phyloP scores from a whole-genome alignment of 1,140 invertebrate species.

The Drosophila lacertosa region DNA sequence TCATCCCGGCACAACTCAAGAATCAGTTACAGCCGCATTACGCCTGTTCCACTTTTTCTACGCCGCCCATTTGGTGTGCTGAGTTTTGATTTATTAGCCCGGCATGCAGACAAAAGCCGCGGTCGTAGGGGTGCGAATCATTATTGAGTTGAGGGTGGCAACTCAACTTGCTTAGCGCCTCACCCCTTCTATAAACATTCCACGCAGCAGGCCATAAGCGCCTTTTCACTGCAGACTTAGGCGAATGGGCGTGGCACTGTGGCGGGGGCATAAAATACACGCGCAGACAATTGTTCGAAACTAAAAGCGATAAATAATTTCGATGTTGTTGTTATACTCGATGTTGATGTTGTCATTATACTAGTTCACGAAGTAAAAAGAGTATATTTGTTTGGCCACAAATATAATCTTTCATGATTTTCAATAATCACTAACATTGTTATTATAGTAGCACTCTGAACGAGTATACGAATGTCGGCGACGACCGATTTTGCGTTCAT shows the following conservation, averaged over 20 bases:
- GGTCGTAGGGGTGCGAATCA: slow-evolving; percentile 37
- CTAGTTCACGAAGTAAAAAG: too few species aligned
- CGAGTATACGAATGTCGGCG: too few species aligned
- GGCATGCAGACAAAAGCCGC: slow-evolving; percentile 67
- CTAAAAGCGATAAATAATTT: slow-evolving; percentile 71
- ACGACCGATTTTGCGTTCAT: slow-evolving; percentile 64
- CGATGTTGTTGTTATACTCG: slow-evolving; percentile 39
- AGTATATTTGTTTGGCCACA: too few species aligned
- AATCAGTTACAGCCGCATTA: slow-evolving; percentile 27
- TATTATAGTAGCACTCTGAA: too few species aligned
- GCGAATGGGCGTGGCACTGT: slow-evolving; percentile 30
- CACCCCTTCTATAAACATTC: slow-evolving; percentile 10
- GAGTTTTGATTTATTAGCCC: slow-evolving; percentile 75
- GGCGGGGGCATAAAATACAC: slow-evolving; percentile 64
- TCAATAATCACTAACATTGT: too few species aligned
- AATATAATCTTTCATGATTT: too few species aligned
- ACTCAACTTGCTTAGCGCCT: slow-evolving; percentile 2
- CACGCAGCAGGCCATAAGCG: slow-evolving; percentile 35
- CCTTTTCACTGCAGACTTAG: slow-evolving; percentile 50
- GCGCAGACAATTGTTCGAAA: slow-evolving; percentile 65
- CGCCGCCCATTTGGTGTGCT: slow-evolving; percentile 22
- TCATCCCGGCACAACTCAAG: slow-evolving; percentile 29
- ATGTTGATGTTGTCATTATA: slow-evolving; percentile 11
- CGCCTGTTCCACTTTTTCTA: slow-evolving; percentile 30
- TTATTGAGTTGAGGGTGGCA: slow-evolving; percentile 71